Base-by-base conservation (phyloP, 2,797 vertebrate genomes). In the Sebastes hubbsi region DNA sequence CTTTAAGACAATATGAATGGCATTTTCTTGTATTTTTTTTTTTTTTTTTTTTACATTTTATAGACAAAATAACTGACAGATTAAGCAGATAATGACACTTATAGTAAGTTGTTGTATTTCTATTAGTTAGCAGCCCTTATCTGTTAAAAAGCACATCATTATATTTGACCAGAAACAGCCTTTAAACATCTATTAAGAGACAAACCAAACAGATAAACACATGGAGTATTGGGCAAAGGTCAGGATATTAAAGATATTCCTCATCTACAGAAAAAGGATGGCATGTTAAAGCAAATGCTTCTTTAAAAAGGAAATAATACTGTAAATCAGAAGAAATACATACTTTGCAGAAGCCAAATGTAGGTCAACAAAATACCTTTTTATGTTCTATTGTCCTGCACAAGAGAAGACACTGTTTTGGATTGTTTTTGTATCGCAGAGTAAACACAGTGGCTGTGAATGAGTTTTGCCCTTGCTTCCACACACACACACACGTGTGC, bases 401-500 rank as follows among this genome's bases (percentile, higher is more conserved):
- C 27, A 52, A 18, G 3, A 18, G 3, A 64, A 20, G 5, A 64
- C 2, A 42, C 5, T 49, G 54, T 49, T 49, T 9, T 16, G 3
- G 5, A 9, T 5, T 30, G 8, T 73, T 73, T 73, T 29, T 32
- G 9, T 30, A n/a, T 16, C 49, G 6, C 25, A 38, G 22, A 56
- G 24, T 25, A n/a, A 78, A 81, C 58, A 34, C 46, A 67, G 18
- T 24, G 11, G 36, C 9, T 11, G 7, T 63, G 46, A 59, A 20
- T 32, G 54, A 42, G 29, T 59, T n/a, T 29, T 56, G 69, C 20
- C 83, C 80, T 86, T 82, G 38, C 6, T 1, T 59, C 65, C 58
- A 72, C 78, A 72, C 80, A 60, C 80, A 42, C 38, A 46, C 78
- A 60, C 82, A 83, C 60, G 3, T 74, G 76, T 16, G 62, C 64